Percentiles rank a stretch among this genome's conserved stretches.
These are phyloP conservation scores for Tyrophagus putrescentiae DNA, from an alignment of 1,140 invertebrate species.

Conservation along the genomic window DNA sequence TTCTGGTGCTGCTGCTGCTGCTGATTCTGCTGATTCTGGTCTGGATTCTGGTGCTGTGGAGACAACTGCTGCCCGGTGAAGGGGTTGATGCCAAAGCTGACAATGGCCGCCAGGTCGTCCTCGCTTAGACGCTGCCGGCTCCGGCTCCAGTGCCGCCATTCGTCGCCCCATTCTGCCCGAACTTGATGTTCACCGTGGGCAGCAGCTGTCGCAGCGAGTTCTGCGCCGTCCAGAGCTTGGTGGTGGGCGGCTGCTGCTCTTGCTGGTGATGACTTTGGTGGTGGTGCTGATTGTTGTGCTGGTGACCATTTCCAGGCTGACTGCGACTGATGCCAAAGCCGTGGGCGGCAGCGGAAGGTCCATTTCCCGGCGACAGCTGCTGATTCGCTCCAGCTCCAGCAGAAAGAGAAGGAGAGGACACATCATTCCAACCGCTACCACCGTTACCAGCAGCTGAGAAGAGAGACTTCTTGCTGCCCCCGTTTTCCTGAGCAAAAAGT, in stretches of 20 bases:
- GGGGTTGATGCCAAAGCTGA: neutral
- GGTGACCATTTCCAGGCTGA: neutral
- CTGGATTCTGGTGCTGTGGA: neutral
- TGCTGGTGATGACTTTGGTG: neutral
- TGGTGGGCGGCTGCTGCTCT: neutral
- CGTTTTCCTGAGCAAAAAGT: too few relatives aligned
- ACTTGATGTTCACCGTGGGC: constrained; percentile 24
- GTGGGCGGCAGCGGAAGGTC: neutral
- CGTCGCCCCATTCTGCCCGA: constrained; percentile 5
- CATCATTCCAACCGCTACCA: too few relatives aligned
- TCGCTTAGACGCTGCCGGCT: neutral
- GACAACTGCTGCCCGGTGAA: neutral
- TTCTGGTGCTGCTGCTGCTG: neutral
- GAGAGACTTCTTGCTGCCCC: too few relatives aligned
- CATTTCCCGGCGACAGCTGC: neutral
- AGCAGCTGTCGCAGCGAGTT: constrained; percentile 22
- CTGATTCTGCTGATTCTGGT: neutral
- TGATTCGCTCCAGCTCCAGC: neutral
- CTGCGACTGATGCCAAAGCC: neutral
- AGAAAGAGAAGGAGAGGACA: too few relatives aligned
- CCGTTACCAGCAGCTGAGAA: too few relatives aligned
- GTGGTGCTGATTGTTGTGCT: neutral
- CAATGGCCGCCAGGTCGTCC: neutral
- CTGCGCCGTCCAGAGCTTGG: neutral
- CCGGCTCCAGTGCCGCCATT: neutral